Base-by-base conservation (phyloP, 2,797 vertebrate species). In the Phoebastria nigripes region DNA sequence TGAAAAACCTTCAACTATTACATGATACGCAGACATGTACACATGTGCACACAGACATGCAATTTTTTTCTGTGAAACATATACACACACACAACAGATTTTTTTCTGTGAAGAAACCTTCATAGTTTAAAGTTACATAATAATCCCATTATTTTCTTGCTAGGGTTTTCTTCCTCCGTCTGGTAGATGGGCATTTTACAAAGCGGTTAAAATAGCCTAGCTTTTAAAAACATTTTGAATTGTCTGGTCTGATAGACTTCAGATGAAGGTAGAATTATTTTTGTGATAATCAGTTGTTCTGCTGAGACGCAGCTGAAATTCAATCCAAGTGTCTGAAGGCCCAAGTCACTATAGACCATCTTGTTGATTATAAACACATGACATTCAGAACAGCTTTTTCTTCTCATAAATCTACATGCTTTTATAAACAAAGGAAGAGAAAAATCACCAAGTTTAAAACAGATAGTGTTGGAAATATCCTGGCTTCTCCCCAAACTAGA, bases 211-310 rank as follows among this genome's bases (percentile, higher is more conserved):
- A 72, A 79, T 76, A 90, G 28, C 41, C 31, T 61, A 29, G 47
- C 71, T 84, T 89, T 89, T 63, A 58, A 84, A 95, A 89, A 41
- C 35, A n/a, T 87, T 93, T 94, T 51, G 42, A 87, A 58, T 87
- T 70, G 21, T 77, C 66, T 90, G 21, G 21, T 86, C 46, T 91
- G 46, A 41, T 81, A 80, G 71, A 72, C 51, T 80, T 81, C 33
- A 82, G 47, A 71, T 90, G 58, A 89, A 84, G 66, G 42, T 42
- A 46, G 55, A 89, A 94, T 82, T 79, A 55, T 91, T 82, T 90
- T 77, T 84, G 76, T 88, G 47, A 62, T 87, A 95, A 84, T 90
- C 54, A 72, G 5, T 76, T 72, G 25, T 37, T 82, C 37, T 80
- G 51, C 55, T 58, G 83, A 84, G 80, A 61, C 59, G 52, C 19